phyloP scores from a whole-genome alignment of 2,113 vertebrate species.

The Chaetodon auriga region DNA sequence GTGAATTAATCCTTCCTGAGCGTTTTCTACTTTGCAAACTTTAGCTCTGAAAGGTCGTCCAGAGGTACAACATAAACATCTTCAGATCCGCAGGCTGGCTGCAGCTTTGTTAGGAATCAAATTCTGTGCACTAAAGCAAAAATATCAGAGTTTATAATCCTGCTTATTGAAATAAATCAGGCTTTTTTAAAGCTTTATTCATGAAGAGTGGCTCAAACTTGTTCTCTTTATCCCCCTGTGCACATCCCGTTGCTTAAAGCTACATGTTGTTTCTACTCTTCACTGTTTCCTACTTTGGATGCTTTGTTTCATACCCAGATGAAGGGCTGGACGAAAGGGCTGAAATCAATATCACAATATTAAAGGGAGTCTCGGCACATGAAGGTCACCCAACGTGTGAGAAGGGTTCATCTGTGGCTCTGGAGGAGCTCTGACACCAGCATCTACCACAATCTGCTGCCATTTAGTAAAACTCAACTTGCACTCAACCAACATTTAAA shows the following conservation, averaged over 20 bases:
- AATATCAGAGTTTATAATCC: background rate
- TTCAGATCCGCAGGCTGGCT: background rate
- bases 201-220: no score
- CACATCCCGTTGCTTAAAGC: background rate
- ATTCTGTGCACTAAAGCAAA: background rate
- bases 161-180: background rate
- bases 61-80: conserved; percentile 2
- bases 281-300: background rate
- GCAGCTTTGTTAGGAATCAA: background rate
- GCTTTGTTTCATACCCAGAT: background rate
- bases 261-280: no score
- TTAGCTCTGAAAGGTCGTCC: conserved; percentile 6
- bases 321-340: no score
- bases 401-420: no score
- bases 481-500: background rate
- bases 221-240: background rate
- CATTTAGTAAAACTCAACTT: background rate
- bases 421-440: background rate
- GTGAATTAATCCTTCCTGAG: conserved; percentile 19
- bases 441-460: background rate
- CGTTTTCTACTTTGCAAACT: conserved; percentile 2
- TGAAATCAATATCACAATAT: background rate
- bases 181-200: no score
- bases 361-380: background rate
- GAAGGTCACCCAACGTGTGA: no score